Evolutionary conservation across 2,797 vertebrate genomes (phyloP).

Genomic region (Artibeus lituratus): DNA sequence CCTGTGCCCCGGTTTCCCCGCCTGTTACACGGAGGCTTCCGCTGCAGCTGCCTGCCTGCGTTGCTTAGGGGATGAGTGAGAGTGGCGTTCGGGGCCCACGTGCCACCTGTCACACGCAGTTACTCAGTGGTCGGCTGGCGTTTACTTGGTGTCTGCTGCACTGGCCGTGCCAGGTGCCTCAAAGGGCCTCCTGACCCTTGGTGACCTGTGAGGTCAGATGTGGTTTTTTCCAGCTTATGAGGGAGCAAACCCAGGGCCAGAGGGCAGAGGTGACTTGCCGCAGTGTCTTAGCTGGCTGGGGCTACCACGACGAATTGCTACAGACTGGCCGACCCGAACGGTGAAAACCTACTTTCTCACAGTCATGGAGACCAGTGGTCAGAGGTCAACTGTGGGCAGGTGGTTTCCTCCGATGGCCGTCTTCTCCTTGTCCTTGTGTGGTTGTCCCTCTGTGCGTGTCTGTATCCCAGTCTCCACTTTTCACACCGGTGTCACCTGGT

Average conservation of each 20-base stretch:
- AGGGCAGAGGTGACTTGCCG: neutral
- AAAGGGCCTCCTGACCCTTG: neutral
- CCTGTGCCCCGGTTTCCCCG: neutral
- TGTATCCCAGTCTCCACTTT: neutral
- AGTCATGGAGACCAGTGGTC: neutral
- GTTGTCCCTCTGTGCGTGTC: neutral
- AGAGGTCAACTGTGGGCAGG: neutral
- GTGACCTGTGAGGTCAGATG: neutral
- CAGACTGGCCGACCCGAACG: neutral
- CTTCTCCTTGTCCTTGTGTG: neutral
- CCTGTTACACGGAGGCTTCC: neutral
- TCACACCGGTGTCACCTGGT: neutral
- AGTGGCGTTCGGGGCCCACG: neutral
- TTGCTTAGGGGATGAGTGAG: neutral
- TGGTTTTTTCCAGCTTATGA: neutral
- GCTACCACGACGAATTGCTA: neutral
- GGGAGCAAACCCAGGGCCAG: neutral
- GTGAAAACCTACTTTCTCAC: neutral
- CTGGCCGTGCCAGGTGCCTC: neutral
- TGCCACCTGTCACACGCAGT: neutral
- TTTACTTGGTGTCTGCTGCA: neutral
- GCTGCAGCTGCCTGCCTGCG: neutral
- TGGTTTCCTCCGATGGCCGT: accelerated
- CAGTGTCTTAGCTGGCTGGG: neutral
- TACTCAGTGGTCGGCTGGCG: neutral